phyloP scores from a whole-genome alignment of 2,888 invertebrate genomes.

The Cataglyphis altisquamis region DNA sequence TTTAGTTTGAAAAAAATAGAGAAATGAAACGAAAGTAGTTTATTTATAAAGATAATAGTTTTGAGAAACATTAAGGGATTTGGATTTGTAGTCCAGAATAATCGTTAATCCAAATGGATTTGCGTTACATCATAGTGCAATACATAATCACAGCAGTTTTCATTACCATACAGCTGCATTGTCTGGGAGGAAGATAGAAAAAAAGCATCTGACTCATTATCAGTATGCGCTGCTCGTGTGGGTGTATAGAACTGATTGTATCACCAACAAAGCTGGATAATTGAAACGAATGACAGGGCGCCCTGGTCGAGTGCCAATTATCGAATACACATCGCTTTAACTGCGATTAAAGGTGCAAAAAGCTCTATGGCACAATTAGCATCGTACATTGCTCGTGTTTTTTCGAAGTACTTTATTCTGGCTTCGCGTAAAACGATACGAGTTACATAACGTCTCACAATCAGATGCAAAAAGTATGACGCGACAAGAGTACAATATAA shows the following conservation, averaged over 20 bases:
- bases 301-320: constrained; percentile 64
- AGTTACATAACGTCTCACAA: constrained; percentile 32
- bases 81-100: background rate
- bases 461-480: constrained; percentile 25
- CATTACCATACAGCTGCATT: constrained; percentile 15
- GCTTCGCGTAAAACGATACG: constrained; percentile 23
- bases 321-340: constrained; percentile 51
- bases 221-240: constrained; percentile 15
- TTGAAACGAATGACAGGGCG: constrained; percentile 59
- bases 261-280: constrained; percentile 36
- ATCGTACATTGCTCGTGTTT: constrained; percentile 35
- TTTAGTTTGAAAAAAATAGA: background rate
- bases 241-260: constrained; percentile 19
- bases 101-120: background rate
- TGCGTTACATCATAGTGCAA: background rate
- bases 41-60: constrained; percentile 10
- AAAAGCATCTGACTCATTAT: constrained; percentile 11
- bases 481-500: background rate
- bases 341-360: constrained; percentile 42
- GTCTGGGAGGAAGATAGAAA: background rate
- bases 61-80: background rate
- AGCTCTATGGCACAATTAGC: constrained; percentile 4
- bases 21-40: background rate
- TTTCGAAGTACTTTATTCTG: constrained; percentile 3
- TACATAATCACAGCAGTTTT: background rate